Evolutionary conservation across 2,888 invertebrate species (phyloP).

Genomic region (Cecidostiba fungosa): DNA sequence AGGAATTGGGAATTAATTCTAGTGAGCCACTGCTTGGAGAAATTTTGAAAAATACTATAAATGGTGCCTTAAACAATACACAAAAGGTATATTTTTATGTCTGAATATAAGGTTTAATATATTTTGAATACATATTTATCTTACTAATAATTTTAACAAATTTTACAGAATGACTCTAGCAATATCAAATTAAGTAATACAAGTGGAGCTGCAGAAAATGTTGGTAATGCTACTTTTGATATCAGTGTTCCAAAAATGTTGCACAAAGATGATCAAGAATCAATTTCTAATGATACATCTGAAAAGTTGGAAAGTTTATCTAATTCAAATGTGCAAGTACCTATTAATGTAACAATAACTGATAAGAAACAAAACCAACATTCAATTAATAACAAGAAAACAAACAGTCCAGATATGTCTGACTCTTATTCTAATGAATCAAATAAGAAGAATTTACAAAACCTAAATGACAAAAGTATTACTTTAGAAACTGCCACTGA

Average conservation of each 20-base stretch:
- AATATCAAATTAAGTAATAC: constrained; percentile 71
- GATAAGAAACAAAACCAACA: constrained; percentile 72
- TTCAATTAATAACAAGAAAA: constrained; percentile 58
- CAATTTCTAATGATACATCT: constrained; percentile 71
- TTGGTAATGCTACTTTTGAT: constrained; percentile 77
- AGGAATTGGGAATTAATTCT: constrained; percentile 77
- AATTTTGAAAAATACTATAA: constrained; percentile 76
- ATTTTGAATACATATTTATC: constrained; percentile 22
- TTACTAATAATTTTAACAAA: constrained; percentile 11
- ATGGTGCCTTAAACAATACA: constrained; percentile 74
- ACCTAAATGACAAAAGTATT: constrained; percentile 47
- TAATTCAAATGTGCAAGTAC: constrained; percentile 71
- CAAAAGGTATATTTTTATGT: constrained; percentile 71
- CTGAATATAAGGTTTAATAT: constrained; percentile 23
- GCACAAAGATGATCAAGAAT: constrained; percentile 69
- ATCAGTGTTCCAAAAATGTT: constrained; percentile 75
- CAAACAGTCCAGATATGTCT: constrained; percentile 61
- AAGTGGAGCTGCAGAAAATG: constrained; percentile 70
- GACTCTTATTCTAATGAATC: constrained; percentile 20
- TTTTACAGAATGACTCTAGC: constrained; percentile 72
- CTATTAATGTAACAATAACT: constrained; percentile 77
- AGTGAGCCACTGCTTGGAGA: constrained; percentile 77
- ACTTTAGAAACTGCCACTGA: constrained; percentile 36
- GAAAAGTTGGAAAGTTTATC: constrained; percentile 72
- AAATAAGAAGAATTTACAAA: constrained; percentile 31